Percentiles rank a stretch among this genome's conserved stretches.
phyloP scores from a whole-genome alignment of 2,113 vertebrate genomes.

The Crotalus viridis region DNA sequence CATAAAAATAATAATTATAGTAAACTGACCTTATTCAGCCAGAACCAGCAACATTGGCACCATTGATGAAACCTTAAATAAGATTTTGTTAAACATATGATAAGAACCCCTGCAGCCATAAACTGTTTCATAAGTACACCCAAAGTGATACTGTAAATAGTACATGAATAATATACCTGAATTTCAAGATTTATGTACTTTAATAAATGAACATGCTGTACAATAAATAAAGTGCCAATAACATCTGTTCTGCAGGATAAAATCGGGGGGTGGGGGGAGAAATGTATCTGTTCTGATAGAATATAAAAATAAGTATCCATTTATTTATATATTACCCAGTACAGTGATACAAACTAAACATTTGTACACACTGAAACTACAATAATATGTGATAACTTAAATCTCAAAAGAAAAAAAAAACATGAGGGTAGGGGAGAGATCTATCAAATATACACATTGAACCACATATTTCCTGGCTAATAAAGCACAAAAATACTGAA shows the following conservation, averaged over 20 bases:
- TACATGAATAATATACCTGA: constrained; percentile 13
- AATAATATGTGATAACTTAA: constrained; percentile 10
- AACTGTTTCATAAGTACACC: constrained; percentile 16
- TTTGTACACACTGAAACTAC: constrained; percentile 12
- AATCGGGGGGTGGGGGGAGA: neutral
- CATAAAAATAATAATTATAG: constrained; percentile 35
- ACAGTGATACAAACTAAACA: constrained; percentile 16
- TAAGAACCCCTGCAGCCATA: constrained; percentile 14
- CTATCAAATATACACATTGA: neutral
- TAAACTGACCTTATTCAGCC: constrained; percentile 33
- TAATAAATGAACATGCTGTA: constrained; percentile 19
- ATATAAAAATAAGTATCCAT: neutral
- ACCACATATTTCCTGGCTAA: neutral
- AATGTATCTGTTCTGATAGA: constrained; percentile 23
- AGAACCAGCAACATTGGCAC: constrained; percentile 17
- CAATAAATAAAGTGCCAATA: constrained; percentile 27
- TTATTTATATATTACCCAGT: constrained; percentile 21
- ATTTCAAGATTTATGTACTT: constrained; percentile 25
- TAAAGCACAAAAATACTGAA: neutral
- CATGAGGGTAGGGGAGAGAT: neutral
- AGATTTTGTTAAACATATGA: constrained; percentile 27
- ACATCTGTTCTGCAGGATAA: constrained; percentile 1
- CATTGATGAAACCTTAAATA: neutral
- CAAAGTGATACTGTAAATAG: neutral
- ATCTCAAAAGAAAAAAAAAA: neutral